Evolutionary conservation across 1,140 invertebrate genomes (phyloP), one percentile per base, ranked within the genome.

Genomic region (Antheraea pernyi): DNA sequence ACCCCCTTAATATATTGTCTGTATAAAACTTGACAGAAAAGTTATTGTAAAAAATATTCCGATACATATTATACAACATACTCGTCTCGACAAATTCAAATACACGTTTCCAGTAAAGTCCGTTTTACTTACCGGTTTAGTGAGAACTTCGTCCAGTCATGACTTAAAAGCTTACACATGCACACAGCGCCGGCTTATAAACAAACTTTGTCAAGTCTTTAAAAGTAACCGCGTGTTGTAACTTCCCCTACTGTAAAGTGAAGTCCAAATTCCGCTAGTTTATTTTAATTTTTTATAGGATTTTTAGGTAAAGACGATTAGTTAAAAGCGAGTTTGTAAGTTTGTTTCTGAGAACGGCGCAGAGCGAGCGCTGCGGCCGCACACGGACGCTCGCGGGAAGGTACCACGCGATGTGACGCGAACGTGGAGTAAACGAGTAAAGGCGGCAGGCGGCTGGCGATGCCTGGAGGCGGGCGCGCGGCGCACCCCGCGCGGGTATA

Each of bases 71-170:
- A 36, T 13, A 16, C 11, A 46, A 16, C 11, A 46, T 3, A 53
- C 53, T 16, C 9, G 46, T n/a, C 7, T 53, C 22, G 10, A 69
- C 11, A 71, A 71, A 82, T 85, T 82, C 75, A 81, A 82, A 82
- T 71, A 81, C 66, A 79, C 70, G 72, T 83, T 78, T 85, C 80
- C 83, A 85, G 80, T 85, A 80, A 85, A 80, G 76, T 83, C 75
- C 79, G 78, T 85, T 86, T 84, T 75, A 88, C 88, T 89, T 88
- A 91, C 88, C 88, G 84, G 88, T 91, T 91, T 85, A 88, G 75
- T 73, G 79, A 81, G 81, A 80, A 82, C 82, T 84, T 80, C 75
- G 84, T 77, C 75, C 80, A 81, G 83, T 75, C 86, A 86, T 86
- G 76, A 82, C 80, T 78, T 76, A 74, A 74, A 68, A 86, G 82